These are phyloP conservation scores for Chrysolina haemoptera DNA, from an alignment of 2,888 invertebrate genomes.

Conservation along the genomic window DNA sequence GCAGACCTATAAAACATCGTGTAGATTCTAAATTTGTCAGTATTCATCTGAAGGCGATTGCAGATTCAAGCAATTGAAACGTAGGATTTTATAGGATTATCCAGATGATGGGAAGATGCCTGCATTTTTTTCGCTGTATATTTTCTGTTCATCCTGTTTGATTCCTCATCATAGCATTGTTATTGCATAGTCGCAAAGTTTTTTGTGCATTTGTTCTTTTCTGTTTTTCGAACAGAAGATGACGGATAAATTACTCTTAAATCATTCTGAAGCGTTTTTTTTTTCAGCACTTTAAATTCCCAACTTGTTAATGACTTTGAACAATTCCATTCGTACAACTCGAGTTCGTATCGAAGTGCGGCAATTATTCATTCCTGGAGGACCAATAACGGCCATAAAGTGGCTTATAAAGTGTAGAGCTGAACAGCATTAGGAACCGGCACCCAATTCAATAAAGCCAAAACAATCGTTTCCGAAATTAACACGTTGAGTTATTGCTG, in stretches of 20 bases:
- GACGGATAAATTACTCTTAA: neutral
- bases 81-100: too few species aligned
- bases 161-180: too few species aligned
- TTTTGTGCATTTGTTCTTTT: neutral
- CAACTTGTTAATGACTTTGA: constrained; percentile 3
- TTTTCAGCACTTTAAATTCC: neutral
- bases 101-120: too few species aligned
- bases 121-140: too few species aligned
- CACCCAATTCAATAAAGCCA: constrained; percentile 6
- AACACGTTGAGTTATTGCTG: neutral
- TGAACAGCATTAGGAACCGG: constrained; percentile 8
- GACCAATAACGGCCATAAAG: constrained; percentile 17
- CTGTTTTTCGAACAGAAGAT: neutral
- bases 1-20: too few species aligned
- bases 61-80: too few species aligned
- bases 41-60: too few species aligned
- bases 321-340: neutral
- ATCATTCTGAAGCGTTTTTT: neutral
- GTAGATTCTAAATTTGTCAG: too few species aligned
- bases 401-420: constrained; percentile 9
- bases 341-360: neutral
- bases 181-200: too few species aligned
- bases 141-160: too few species aligned
- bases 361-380: constrained; percentile 11
- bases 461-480: constrained; percentile 10